These are phyloP conservation scores for Gouania willdenowi DNA, from an alignment of 2,797 vertebrate genomes.

Conservation along the genomic window DNA sequence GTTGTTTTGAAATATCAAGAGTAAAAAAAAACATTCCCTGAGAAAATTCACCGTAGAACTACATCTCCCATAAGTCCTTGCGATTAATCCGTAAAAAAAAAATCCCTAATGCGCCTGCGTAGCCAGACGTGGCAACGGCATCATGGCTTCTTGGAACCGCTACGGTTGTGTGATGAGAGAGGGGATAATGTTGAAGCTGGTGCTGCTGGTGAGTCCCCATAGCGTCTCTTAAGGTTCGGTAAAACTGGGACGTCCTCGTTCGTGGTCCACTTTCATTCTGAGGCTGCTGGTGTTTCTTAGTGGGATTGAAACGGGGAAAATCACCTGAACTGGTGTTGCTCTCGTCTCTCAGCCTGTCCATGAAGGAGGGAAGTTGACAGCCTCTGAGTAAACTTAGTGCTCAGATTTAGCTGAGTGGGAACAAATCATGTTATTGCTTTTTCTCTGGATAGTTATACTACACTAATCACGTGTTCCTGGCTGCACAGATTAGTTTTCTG, in stretches of 20 bases:
- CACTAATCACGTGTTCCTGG: no score
- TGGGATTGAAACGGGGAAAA: no score
- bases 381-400: slow-evolving; percentile 55
- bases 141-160: slow-evolving; percentile 78
- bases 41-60: slow-evolving; percentile 39
- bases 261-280: no score
- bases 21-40: no score
- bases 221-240: no score
- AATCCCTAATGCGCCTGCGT: slow-evolving; percentile 76
- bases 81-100: slow-evolving; percentile 41
- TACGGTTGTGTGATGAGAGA: slow-evolving; percentile 66
- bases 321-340: not conserved
- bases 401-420: not conserved
- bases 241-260: no score
- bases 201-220: slow-evolving; percentile 75
- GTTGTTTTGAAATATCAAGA: not conserved
- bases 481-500: no score
- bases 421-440: no score
- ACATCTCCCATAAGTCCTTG: slow-evolving; percentile 58
- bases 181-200: slow-evolving; percentile 66
- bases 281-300: not conserved
- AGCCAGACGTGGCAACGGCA: slow-evolving; percentile 83
- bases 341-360: slow-evolving; percentile 26
- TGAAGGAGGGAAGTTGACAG: slow-evolving; percentile 69
- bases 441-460: no score